phyloP scores from a whole-genome alignment of 1,140 invertebrate species.

The Pygmarrhopalites habei region DNA sequence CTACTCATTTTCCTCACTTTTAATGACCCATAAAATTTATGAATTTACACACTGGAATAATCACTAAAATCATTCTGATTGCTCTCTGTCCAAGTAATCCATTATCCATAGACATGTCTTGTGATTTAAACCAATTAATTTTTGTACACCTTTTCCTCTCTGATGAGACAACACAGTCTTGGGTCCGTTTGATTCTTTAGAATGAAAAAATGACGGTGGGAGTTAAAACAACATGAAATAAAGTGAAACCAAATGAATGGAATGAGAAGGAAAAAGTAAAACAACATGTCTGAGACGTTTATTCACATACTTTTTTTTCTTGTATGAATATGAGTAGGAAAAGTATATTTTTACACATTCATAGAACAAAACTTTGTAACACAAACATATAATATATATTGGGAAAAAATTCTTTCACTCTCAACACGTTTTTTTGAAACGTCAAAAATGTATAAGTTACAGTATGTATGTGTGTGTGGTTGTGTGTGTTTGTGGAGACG shows the following conservation, averaged over 20 bases:
- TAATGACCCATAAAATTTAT: not conserved
- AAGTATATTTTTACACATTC: conserved; percentile 10
- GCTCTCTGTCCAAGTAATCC: not conserved
- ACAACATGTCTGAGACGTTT: conserved; percentile 8
- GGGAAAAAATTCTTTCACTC: not conserved
- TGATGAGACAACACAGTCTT: not conserved
- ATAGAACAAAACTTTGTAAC: conserved; percentile 6
- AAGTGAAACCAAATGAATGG: no score
- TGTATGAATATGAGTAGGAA: conserved; percentile 15
- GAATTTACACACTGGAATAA: not conserved
- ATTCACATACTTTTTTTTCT: conserved; percentile 13
- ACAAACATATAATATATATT: no score
- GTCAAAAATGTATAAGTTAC: no score
- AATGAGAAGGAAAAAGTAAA: not conserved
- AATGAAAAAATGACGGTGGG: not conserved
- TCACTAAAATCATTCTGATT: not conserved
- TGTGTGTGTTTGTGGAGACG: no score
- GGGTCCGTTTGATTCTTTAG: no score
- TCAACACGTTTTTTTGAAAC: no score
- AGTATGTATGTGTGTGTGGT: no score
- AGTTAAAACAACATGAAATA: not conserved
- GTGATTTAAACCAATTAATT: not conserved
- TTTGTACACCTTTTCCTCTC: not conserved
- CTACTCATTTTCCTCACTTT: not conserved
- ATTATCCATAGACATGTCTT: not conserved